These are phyloP conservation scores for Saccostrea glomerata DNA, from an alignment of 1,140 invertebrate species.

Conservation along the genomic window DNA sequence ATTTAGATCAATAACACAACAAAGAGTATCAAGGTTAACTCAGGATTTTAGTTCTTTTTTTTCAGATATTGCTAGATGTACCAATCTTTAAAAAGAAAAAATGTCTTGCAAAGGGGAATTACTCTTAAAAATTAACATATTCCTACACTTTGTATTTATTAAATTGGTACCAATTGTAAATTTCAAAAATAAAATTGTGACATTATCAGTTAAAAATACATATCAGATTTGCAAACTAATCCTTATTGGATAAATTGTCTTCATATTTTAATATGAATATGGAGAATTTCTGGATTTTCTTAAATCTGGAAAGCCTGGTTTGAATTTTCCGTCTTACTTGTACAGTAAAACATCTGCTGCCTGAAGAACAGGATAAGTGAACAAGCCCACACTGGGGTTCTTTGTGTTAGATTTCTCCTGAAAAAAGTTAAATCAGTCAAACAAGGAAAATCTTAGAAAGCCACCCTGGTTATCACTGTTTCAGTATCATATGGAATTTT, in stretches of 20 bases:
- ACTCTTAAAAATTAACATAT: neutral
- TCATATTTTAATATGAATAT: too few species aligned
- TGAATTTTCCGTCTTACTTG: slow-evolving; percentile 82
- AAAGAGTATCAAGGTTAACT: neutral
- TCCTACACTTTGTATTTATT: too few species aligned
- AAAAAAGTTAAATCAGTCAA: neutral
- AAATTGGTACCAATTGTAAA: too few species aligned
- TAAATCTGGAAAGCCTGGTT: too few species aligned
- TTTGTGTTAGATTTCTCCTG: slow-evolving; percentile 89
- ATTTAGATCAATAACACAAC: neutral
- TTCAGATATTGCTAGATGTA: too few species aligned
- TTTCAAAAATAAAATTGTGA: too few species aligned
- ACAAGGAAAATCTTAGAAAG: neutral
- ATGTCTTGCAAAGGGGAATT: neutral
- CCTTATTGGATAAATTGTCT: too few species aligned
- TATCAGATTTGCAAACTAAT: too few species aligned
- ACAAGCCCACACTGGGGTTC: slow-evolving; percentile 91
- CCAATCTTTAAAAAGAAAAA: neutral
- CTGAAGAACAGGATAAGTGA: slow-evolving; percentile 96
- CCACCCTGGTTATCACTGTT: neutral
- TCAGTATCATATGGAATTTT: too few species aligned
- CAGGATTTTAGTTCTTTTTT: too few species aligned
- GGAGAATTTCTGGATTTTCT: too few species aligned
- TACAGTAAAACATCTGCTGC: slow-evolving; percentile 96
- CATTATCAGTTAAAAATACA: too few species aligned